Conservation (phyloP, 1,140 invertebrate species). For the Drosophila burlai region DNA sequence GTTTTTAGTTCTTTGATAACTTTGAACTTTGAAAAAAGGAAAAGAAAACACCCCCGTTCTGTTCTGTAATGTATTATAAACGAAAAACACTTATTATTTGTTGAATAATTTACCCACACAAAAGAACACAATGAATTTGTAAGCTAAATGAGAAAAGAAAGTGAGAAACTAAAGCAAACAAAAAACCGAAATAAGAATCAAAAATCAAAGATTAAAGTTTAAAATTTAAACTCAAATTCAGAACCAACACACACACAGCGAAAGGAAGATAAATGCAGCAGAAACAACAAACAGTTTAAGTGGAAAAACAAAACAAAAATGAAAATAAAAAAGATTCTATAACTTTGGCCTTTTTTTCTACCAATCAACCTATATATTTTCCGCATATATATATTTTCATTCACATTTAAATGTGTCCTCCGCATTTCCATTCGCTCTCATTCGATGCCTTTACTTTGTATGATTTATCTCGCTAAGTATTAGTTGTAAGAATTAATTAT, state of each 20-base stretch:
- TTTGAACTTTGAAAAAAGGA: constrained; percentile 9
- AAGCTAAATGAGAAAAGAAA: constrained; percentile 46
- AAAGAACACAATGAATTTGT: constrained; percentile 84
- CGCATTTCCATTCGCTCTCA: constrained; percentile 39
- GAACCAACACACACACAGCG: constrained; percentile 28
- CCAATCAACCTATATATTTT: not conserved
- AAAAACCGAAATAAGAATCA: not conserved
- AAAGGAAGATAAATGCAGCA: not conserved
- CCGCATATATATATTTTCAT: constrained; percentile 9
- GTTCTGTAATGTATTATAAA: constrained; percentile 45
- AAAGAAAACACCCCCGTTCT: constrained; percentile 13
- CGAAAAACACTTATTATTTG: constrained; percentile 32
- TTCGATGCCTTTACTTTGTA: constrained; percentile 23
- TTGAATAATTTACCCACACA: constrained; percentile 39
- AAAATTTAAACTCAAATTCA: constrained; percentile 44
- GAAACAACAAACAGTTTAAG: constrained; percentile 30
- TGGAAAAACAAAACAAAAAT: constrained; percentile 52
- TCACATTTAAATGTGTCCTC: constrained; percentile 40
- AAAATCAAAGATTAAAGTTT: constrained; percentile 30
- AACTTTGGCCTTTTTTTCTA: constrained; percentile 62
- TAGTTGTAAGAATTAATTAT: constrained; percentile 60
- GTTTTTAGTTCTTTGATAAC: constrained; percentile 48
- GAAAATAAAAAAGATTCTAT: constrained; percentile 59
- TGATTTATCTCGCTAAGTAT: constrained; percentile 43
- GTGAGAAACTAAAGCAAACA: not conserved